These are phyloP conservation scores for Craseonycteris thonglongyai DNA, from an alignment of 2,113 vertebrate species.

Conservation along the genomic window DNA sequence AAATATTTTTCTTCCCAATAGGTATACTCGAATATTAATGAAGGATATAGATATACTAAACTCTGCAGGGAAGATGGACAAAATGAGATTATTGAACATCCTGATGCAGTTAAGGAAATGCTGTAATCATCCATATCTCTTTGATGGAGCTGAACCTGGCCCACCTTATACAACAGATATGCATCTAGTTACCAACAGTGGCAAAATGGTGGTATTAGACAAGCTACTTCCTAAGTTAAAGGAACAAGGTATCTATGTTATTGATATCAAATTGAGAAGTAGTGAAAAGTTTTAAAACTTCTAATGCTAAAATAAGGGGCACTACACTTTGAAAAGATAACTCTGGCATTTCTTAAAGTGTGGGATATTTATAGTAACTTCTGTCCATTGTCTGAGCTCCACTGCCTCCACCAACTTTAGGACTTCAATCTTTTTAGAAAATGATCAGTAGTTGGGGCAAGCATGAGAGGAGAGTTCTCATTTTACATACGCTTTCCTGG, in stretches of 20 bases:
- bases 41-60: slow-evolving; percentile 99
- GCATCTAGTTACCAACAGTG: slow-evolving; percentile 96
- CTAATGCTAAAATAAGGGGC: not conserved
- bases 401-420: not conserved
- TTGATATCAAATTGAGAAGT: not conserved
- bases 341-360: not conserved
- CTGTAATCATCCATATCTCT: slow-evolving; percentile 97
- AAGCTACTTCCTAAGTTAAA: slow-evolving; percentile 95
- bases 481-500: not conserved
- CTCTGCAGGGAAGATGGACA: slow-evolving; percentile 96
- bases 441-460: not conserved
- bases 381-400: not conserved
- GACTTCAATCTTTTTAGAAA: not conserved
- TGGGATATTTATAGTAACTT: not conserved
- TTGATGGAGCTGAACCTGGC: slow-evolving; percentile 96
- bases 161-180: slow-evolving; percentile 97
- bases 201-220: slow-evolving; percentile 97
- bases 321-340: not conserved
- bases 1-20: slow-evolving; percentile 65
- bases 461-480: not conserved
- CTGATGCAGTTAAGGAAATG: slow-evolving; percentile 98
- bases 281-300: not conserved
- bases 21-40: slow-evolving; percentile 98
- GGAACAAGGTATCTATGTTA: slow-evolving; percentile 84
- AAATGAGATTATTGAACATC: slow-evolving; percentile 96